Base-by-base conservation (phyloP, 2,888 invertebrate genomes). In the Chydorus sphaericus region DNA sequence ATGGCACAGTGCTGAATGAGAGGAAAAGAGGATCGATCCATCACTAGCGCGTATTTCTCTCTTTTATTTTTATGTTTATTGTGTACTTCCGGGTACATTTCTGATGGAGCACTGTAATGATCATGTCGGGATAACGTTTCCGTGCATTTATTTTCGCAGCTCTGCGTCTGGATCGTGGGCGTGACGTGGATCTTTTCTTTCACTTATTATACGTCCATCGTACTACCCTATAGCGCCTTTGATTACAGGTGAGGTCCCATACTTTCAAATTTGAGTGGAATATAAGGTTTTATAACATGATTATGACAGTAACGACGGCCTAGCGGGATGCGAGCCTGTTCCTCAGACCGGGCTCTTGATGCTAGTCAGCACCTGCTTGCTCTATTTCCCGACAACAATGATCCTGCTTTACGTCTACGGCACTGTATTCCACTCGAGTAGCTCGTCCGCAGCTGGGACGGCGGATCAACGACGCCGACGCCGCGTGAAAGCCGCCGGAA, bases 331-430 rank as follows among this genome's bases (percentile, higher is more conserved):
- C 69, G 89, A 89, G 67, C 88, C 89, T 30, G 88, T 88, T 69
- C 89, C 86, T 69, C 58, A 61, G 11, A 58, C 59, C 16, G 60
- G 61, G 48, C 54, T 58, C 44, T 58, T 61, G 38, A 57, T 62
- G 44, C 60, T 62, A 39, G 30, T 89, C 62, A 81, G 88, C 58
- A 87, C 87, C 64, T 89, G 88, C 70, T 82, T 85, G 60, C 85
- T 89, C 71, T 90, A 89, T 70, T 89, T 89, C 65, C 88, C 89
- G 23, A 88, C 89, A 28, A 88, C 88, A 30, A 88, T 89, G 88
- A 85, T 87, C 59, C 75, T 89, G 65, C 88, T 88, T 87, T 89
- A 89, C 69, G 88, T 88, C 71, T 89, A 89, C 67, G 88, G 88
- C 31, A 87, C 87, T 23, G 88, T 88, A 51, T 88, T 88, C 68